Evolutionary conservation across 1,140 invertebrate species (phyloP).

Genomic region (Drosophila nasuta): DNA sequence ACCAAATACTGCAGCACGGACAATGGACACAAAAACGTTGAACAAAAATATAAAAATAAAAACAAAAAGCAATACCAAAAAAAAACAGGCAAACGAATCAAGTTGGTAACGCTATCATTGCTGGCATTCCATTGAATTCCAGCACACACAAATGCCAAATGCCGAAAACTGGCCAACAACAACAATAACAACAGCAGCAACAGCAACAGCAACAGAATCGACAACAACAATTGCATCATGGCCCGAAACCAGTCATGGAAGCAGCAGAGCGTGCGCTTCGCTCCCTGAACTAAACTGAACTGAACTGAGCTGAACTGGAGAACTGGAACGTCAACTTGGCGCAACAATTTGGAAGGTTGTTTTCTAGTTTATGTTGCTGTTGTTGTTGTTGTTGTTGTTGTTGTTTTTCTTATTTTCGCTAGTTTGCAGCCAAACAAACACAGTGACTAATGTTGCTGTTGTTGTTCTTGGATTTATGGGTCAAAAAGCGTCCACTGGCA

Average conservation of each 20-base stretch:
- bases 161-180: slow-evolving; percentile 56
- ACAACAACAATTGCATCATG: slow-evolving; percentile 68
- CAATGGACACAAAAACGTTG: slow-evolving; percentile 15
- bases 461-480: slow-evolving; percentile 51
- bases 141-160: slow-evolving; percentile 64
- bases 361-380: slow-evolving; percentile 18
- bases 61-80: too few relatives aligned
- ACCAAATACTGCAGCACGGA: slow-evolving; percentile 16
- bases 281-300: slow-evolving; percentile 34
- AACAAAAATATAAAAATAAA: too few relatives aligned
- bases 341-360: slow-evolving; percentile 67
- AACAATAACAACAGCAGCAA: slow-evolving; percentile 5
- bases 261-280: slow-evolving; percentile 46
- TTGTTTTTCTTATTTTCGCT: background rate
- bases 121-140: slow-evolving; percentile 71
- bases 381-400: background rate
- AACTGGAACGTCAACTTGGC: slow-evolving; percentile 73
- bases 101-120: slow-evolving; percentile 30
- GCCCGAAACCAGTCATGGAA: slow-evolving; percentile 59
- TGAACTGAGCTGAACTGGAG: slow-evolving; percentile 39
- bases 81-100: slow-evolving; percentile 22
- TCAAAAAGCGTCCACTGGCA: slow-evolving; percentile 49
- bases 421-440: slow-evolving; percentile 8
- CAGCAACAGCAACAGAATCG: slow-evolving; percentile 1
- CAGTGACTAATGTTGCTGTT: background rate